A percentile compares a stretch with the other conserved stretches of the same genome.
Evolutionary conservation across 1,140 invertebrate genomes (phyloP).

Genomic region (Drosophila orosa): DNA sequence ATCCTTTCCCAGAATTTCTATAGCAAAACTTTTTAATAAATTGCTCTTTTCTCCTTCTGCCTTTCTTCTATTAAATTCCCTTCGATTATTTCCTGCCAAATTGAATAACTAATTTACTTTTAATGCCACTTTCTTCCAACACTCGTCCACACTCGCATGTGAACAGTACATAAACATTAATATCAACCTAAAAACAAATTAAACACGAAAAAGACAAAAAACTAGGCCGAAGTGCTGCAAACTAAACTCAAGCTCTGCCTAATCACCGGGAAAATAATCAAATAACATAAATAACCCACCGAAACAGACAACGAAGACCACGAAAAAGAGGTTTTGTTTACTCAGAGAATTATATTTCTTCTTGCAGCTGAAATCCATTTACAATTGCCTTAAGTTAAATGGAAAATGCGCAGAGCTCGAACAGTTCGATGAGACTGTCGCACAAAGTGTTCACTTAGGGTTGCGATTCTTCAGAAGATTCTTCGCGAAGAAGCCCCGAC

Average conservation of each 20-base stretch:
- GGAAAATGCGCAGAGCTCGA: slow-evolving; percentile 47
- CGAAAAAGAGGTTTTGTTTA: slow-evolving; percentile 22
- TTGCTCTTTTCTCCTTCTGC: slow-evolving; percentile 1
- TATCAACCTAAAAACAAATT: slow-evolving; percentile 21
- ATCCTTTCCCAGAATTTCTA: background rate
- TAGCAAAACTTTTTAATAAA: slow-evolving; percentile 23
- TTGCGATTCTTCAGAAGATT: slow-evolving; percentile 35
- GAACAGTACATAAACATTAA: slow-evolving; percentile 49
- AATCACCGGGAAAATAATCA: slow-evolving; percentile 44
- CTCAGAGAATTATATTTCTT: slow-evolving; percentile 60
- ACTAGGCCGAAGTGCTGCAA: slow-evolving; percentile 33
- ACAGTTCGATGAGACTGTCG: slow-evolving; percentile 56
- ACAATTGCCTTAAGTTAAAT: slow-evolving; percentile 36
- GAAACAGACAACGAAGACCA: slow-evolving; percentile 27
- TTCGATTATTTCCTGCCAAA: slow-evolving; percentile 13
- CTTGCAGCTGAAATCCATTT: slow-evolving; percentile 52
- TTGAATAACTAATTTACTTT: slow-evolving; percentile 61
- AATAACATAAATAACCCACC: slow-evolving; percentile 51
- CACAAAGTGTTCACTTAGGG: slow-evolving; percentile 49
- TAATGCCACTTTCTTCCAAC: slow-evolving; percentile 71
- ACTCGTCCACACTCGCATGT: slow-evolving; percentile 53
- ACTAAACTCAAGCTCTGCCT: slow-evolving; percentile 32
- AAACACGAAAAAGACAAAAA: slow-evolving; percentile 30
- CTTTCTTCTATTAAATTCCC: background rate
- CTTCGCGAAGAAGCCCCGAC: slow-evolving; percentile 31